phyloP scores from a whole-genome alignment of 2,888 invertebrate species.

The Noctua pronuba region DNA sequence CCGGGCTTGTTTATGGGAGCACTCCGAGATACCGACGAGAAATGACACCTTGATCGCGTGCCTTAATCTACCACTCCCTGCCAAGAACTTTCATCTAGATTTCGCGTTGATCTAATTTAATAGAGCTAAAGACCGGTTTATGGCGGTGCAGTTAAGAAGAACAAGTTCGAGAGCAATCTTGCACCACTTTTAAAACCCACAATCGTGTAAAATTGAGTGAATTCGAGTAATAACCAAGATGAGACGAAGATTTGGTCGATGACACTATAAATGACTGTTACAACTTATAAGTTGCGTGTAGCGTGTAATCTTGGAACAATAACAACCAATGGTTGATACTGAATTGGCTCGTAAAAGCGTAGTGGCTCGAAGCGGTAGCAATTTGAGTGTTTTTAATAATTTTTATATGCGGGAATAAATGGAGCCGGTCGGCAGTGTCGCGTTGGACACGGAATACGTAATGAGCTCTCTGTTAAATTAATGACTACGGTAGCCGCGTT shows the following conservation, averaged over 20 bases:
- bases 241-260: constrained; percentile 38
- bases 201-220: constrained; percentile 14
- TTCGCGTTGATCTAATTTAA: constrained; percentile 59
- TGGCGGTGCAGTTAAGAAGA: constrained; percentile 22
- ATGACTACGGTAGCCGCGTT: constrained; percentile 75
- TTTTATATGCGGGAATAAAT: constrained; percentile 75
- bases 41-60: constrained; percentile 83
- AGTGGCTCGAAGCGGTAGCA: constrained; percentile 73
- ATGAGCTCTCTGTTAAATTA: constrained; percentile 81
- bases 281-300: constrained; percentile 49
- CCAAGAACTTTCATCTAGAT: constrained; percentile 64
- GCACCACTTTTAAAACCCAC: neutral
- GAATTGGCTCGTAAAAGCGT: constrained; percentile 69
- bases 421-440: constrained; percentile 73
- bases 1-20: constrained; percentile 85
- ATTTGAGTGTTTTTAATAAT: constrained; percentile 75
- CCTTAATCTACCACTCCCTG: constrained; percentile 74
- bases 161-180: constrained; percentile 29
- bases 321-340: constrained; percentile 60
- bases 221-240: constrained; percentile 15
- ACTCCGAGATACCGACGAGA: constrained; percentile 79
- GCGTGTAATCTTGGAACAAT: constrained; percentile 64
- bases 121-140: constrained; percentile 46
- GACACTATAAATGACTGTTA: constrained; percentile 46
- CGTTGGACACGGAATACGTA: constrained; percentile 79